Evolutionary conservation across 1,140 invertebrate species (phyloP), one percentile per base, ranked within the genome.

Genomic region (Eupristina koningsbergeri): DNA sequence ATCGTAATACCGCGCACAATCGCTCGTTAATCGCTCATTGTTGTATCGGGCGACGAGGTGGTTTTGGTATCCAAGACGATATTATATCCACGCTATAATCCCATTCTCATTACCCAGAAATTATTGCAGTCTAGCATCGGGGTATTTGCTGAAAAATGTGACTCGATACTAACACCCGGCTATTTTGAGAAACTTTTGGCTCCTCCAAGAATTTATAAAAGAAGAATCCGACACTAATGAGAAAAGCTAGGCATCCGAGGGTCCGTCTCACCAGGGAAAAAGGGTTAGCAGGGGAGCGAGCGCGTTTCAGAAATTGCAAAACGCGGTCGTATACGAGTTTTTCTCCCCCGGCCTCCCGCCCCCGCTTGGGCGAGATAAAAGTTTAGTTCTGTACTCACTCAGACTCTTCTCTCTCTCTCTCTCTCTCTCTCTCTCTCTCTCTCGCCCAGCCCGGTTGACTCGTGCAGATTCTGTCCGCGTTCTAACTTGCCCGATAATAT

Each of bases 171-270:
- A 67, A 17, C 31, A 29, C 31, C 22, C 34, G 15, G 34, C 34
- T 67, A 67, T 67, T 36, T 67, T 64, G 63, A 31, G 34, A 19
- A 67, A 39, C 34, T 67, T 67, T 67, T 41, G 22, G 13, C 36
- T n/a, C 36, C 39, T 9, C 36, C 0, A 41, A 41, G 67, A 71
- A 41, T 71, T 71, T 39, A 26, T 71, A 71, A 71, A 71, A 39
- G 36, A 71, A 71, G 67, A 71, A 71, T 71, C 36, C 34, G 26
- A 39, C 67, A 5, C 22, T 41, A 71, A 41, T 41, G 67, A 71
- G 67, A 71, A 41, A 71, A 71, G 36, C 26, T n/a, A 22, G 36
- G 36, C 67, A 41, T 41, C n/a, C 73, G 41, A 50, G 22, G 71
- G 41, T 45, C 9, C 17, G n/a, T 50, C 15, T 29, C 19, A 17